Base-by-base conservation (phyloP, 1,140 invertebrate species). In the Cylas formicarius region DNA sequence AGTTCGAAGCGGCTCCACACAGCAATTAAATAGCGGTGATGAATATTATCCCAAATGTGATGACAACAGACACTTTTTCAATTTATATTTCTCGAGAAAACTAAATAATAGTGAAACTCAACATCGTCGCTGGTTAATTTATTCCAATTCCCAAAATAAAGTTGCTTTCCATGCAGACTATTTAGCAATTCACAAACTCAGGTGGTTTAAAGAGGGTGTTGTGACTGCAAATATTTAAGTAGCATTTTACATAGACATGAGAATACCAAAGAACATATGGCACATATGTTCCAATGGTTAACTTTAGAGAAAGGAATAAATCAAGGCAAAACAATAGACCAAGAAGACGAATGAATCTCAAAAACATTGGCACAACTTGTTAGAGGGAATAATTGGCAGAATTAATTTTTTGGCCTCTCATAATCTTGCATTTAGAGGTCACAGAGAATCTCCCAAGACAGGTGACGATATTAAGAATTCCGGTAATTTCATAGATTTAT, bases 191-290 rank as follows among this genome's bases (percentile, higher is more conserved):
- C 35, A 54, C 53, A 55, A 55, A 58, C 49, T 52, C 52, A 58
- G 36, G 35, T 57, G 52, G 57, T 57, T 35, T 48, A 52, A 29
- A 50, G 38, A 55, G 55, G 50, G 10, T 55, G 57, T 29, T 57
- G 55, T 60, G 53, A 57, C 38, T 60, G 51, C 53, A 60, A 57
- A 60, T 44, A 59, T 44, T 59, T 55, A 41, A 55, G 55, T 37
- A 48, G 24, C 23, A 56, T 57, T 53, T 53, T 57, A 50, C 50
- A 56, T 18, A 56, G 50, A 40, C 53, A 60, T 52, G 57, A 57
- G 31, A 53, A 56, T 56, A 53, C 43, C 36, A 51, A 56, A 53
- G 53, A 47, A 52, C 50, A 55, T 48, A 55, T 50, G 44, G 36
- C 23, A 33, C 36, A 19, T 48, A 57, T 57, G 49, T 50, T 59